A percentile compares a stretch with the other conserved stretches of the same genome.
Evolutionary conservation across 2,113 vertebrate species (phyloP).

Genomic region (Rutilus rutilus): DNA sequence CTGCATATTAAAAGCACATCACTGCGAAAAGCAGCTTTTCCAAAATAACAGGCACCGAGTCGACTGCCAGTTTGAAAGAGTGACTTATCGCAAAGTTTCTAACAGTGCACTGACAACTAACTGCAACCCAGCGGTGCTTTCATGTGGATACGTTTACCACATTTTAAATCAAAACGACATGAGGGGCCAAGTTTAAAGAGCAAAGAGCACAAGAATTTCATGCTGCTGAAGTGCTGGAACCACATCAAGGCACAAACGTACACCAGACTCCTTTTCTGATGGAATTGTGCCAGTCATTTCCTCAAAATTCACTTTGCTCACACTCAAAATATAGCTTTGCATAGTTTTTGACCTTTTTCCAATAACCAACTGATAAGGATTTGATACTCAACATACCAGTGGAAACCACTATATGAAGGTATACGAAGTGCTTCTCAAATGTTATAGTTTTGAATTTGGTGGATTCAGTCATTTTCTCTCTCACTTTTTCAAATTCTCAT

Average conservation of each 20-base stretch:
- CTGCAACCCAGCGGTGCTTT: slow-evolving; percentile 26
- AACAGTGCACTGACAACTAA: slow-evolving; percentile 27
- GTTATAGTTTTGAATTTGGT: not conserved
- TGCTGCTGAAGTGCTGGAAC: slow-evolving; percentile 27
- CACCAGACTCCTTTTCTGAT: not conserved
- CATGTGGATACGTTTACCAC: slow-evolving; percentile 41
- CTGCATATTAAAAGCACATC: not conserved
- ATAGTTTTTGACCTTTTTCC: not conserved
- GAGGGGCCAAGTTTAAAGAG: slow-evolving; percentile 22
- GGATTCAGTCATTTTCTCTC: not conserved
- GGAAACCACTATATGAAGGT: not conserved
- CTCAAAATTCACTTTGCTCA: slow-evolving; percentile 2
- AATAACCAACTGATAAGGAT: not conserved
- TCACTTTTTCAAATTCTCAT: not conserved
- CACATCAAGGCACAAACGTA: slow-evolving; percentile 26
- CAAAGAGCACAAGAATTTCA: slow-evolving; percentile 28
- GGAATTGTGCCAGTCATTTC: slow-evolving; percentile 25
- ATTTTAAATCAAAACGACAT: slow-evolving; percentile 54
- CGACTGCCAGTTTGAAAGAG: slow-evolving; percentile 11
- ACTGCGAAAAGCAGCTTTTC: not conserved
- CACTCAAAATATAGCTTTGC: slow-evolving; percentile 1
- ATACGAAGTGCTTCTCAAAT: not conserved
- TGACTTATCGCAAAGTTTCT: slow-evolving; percentile 32
- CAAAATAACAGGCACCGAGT: not conserved
- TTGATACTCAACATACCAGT: not conserved